These are phyloP conservation scores for Anas platyrhynchos DNA, from an alignment of 2,113 vertebrate genomes.

Conservation along the genomic window DNA sequence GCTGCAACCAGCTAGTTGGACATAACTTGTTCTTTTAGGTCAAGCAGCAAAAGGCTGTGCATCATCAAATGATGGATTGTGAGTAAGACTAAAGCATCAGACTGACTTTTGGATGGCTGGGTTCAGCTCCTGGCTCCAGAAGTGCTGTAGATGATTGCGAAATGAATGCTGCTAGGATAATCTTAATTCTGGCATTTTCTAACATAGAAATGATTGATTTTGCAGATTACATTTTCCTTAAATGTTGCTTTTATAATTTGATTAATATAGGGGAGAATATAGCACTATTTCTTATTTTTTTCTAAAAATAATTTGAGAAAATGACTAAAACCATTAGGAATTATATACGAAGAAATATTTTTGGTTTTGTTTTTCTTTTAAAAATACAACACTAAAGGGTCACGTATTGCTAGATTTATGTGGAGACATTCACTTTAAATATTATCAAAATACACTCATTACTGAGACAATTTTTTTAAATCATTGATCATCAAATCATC, in stretches of 20 bases:
- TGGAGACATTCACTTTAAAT: neutral
- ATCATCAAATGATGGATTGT: conserved; percentile 43
- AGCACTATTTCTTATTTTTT: neutral
- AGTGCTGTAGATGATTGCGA: neutral
- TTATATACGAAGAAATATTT: neutral
- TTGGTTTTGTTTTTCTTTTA: neutral
- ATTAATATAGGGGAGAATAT: neutral
- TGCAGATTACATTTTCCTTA: conserved; percentile 16
- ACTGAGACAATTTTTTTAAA: neutral
- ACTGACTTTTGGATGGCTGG: conserved; percentile 33
- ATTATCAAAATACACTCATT: neutral
- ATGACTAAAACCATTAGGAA: neutral
- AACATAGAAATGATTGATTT: conserved; percentile 37
- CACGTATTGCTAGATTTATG: neutral
- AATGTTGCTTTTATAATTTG: conserved; percentile 18
- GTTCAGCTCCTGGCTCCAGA: conserved; percentile 42
- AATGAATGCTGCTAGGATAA: conserved; percentile 9
- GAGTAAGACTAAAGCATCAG: conserved; percentile 14
- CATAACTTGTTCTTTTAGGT: conserved; percentile 13
- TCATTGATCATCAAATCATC: too few species aligned
- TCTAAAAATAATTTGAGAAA: conserved; percentile 13
- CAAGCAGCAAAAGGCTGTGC: conserved; percentile 13
- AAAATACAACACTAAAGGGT: neutral
- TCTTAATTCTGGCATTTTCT: conserved; percentile 28
- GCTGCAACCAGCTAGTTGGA: conserved; percentile 5